A percentile compares a stretch with the other conserved stretches of the same genome.
Evolutionary conservation across 2,888 invertebrate genomes (phyloP).

Genomic region (Diabrotica balteata): DNA sequence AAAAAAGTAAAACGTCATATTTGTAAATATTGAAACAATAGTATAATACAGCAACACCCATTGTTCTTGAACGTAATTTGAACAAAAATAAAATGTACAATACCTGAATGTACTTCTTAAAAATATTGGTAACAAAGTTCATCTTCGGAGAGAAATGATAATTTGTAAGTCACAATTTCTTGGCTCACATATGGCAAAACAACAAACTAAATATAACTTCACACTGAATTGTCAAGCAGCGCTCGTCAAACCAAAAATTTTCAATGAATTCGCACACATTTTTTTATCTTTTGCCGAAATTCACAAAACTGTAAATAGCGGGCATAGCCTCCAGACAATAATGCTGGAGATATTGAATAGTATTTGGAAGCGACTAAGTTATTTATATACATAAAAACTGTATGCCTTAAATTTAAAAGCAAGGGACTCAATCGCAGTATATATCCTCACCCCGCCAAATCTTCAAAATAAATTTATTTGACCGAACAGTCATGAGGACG

Average conservation of each 20-base stretch:
- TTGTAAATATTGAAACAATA: no score
- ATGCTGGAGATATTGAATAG: conserved; percentile 30
- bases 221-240: conserved; percentile 26
- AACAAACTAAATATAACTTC: conserved; percentile 37
- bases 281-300: conserved; percentile 14
- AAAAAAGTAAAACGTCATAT: no score
- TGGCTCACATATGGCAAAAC: conserved; percentile 38
- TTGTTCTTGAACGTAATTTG: no score
- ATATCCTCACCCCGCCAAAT: conserved; percentile 31
- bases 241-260: conserved; percentile 14
- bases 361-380: conserved; percentile 36
- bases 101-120: conserved; percentile 39
- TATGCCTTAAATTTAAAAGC: conserved; percentile 37
- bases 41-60: no score
- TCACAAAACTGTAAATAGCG: background rate
- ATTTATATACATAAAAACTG: conserved; percentile 40
- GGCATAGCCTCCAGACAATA: conserved; percentile 17
- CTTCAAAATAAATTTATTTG: conserved; percentile 22
- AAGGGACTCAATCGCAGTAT: conserved; percentile 32
- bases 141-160: conserved; percentile 28
- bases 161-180: conserved; percentile 34
- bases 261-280: conserved; percentile 18
- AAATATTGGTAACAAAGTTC: conserved; percentile 38
- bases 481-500: conserved; percentile 14
- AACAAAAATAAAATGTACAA: background rate